Conservation (phyloP, 2,888 invertebrate genomes). For the Cryptus viduatorius region DNA sequence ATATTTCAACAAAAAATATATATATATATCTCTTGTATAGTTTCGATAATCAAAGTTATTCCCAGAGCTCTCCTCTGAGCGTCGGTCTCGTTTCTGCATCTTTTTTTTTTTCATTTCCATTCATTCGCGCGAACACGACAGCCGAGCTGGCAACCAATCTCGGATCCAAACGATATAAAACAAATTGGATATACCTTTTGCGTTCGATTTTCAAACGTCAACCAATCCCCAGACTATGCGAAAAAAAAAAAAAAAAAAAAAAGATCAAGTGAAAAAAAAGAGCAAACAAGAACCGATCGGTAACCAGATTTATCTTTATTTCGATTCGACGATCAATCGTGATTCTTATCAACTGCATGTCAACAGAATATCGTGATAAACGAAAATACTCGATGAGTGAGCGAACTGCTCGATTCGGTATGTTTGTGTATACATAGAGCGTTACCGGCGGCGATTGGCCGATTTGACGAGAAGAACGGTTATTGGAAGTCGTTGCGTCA, state of each 20-base stretch:
- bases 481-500: background rate
- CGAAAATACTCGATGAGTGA: constrained; percentile 45
- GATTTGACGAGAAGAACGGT: constrained; percentile 1
- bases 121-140: constrained; percentile 35
- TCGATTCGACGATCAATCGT: constrained; percentile 61
- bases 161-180: constrained; percentile 45
- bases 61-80: background rate
- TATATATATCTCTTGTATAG: background rate
- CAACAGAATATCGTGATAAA: constrained; percentile 63
- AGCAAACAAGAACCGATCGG: constrained; percentile 23
- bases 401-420: constrained; percentile 36
- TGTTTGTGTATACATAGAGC: background rate
- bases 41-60: constrained; percentile 44
- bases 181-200: constrained; percentile 52
- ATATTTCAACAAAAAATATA: background rate
- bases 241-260: background rate
- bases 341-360: constrained; percentile 61
- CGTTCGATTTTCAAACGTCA: constrained; percentile 61
- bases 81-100: background rate
- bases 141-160: constrained; percentile 44
- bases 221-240: background rate
- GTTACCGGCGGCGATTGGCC: background rate
- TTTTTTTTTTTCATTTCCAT: constrained; percentile 40
- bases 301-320: constrained; percentile 63
- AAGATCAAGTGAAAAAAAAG: background rate